Conservation (phyloP, 2,888 invertebrate species). For the Pogonocherus hispidulus region DNA sequence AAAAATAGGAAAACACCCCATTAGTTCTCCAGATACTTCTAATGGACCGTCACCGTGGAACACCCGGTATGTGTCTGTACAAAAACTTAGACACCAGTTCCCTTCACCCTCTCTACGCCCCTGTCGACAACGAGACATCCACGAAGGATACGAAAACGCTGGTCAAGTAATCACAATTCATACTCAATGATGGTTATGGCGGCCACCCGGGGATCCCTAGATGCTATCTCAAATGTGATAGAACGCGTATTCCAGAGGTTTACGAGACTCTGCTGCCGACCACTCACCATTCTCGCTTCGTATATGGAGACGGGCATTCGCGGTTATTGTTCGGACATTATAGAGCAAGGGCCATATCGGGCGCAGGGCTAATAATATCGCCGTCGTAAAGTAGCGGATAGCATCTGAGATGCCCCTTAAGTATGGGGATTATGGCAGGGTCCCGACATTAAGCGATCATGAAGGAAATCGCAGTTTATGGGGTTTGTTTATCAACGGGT, state of each 20-base stretch:
- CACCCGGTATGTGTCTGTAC: no score
- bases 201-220: slow-evolving; percentile 62
- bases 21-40: no score
- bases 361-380: slow-evolving; percentile 53
- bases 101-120: slow-evolving; percentile 2
- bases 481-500: no score
- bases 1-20: no score
- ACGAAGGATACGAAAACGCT: slow-evolving; percentile 30
- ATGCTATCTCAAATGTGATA: slow-evolving; percentile 63
- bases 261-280: slow-evolving; percentile 59
- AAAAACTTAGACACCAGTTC: no score
- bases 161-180: slow-evolving; percentile 50
- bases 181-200: slow-evolving; percentile 61
- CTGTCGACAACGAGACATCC: slow-evolving; percentile 22
- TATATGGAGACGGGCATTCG: slow-evolving; percentile 62
- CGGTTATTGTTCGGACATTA: slow-evolving; percentile 57
- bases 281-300: slow-evolving; percentile 63
- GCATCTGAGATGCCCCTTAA: slow-evolving; percentile 42
- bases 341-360: slow-evolving; percentile 51
- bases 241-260: slow-evolving; percentile 65
- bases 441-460: slow-evolving; percentile 3
- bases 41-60: no score
- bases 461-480: not conserved
- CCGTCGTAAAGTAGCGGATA: slow-evolving; percentile 54
- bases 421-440: slow-evolving; percentile 2